phyloP scores from a whole-genome alignment of 1,140 invertebrate genomes.

The Tetragonula clypearis region DNA sequence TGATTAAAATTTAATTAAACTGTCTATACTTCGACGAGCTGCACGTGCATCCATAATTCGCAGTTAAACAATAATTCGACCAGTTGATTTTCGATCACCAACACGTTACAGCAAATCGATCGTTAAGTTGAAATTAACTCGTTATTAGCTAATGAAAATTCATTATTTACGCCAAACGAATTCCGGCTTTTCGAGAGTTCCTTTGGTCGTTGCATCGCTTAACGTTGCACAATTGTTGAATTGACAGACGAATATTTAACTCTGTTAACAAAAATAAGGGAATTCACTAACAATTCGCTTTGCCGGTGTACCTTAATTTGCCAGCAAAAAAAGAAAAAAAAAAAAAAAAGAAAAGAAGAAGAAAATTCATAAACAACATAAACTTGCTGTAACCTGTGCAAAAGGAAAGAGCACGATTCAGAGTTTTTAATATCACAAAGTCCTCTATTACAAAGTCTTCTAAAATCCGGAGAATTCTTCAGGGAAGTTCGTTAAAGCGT shows the following conservation, averaged over 20 bases:
- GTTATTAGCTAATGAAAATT: too few relatives aligned
- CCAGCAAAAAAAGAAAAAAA: too few relatives aligned
- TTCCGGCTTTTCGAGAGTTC: too few relatives aligned
- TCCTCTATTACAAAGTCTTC: neutral
- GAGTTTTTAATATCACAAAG: neutral
- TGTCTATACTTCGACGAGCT: conserved; percentile 54
- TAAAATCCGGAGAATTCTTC: neutral
- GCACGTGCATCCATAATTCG: conserved; percentile 48
- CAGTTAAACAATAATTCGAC: conserved; percentile 40
- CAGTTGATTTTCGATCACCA: conserved; percentile 11
- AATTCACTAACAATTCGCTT: too few relatives aligned
- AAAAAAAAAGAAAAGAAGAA: too few relatives aligned
- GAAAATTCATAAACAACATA: neutral
- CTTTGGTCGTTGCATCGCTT: too few relatives aligned
- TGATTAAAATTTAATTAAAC: conserved; percentile 57
- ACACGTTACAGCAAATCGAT: neutral
- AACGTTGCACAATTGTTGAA: too few relatives aligned
- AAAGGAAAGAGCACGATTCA: neutral
- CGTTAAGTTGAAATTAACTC: too few relatives aligned
- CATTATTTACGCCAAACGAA: too few relatives aligned
- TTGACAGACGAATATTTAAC: too few relatives aligned
- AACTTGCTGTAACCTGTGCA: neutral
- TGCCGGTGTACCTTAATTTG: neutral
- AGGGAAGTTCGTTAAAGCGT: neutral
- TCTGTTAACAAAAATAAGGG: too few relatives aligned